Evolutionary conservation across 35 echinoderm and acorn worm species (phyloP).

Genomic region (Diadema setosum): DNA sequence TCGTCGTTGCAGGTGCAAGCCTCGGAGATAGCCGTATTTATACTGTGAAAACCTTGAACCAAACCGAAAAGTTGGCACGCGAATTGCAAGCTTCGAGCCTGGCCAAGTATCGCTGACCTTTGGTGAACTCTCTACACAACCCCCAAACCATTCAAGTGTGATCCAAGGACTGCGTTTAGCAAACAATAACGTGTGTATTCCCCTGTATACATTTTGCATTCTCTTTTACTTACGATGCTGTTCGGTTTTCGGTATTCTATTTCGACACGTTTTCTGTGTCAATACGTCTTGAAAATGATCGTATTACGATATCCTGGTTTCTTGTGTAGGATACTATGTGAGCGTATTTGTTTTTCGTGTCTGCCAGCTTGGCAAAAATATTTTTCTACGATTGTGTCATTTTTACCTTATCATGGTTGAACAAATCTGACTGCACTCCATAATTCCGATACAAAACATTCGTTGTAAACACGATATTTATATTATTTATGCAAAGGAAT

Average conservation of each 20-base stretch:
- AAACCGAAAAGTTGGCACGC: not conserved
- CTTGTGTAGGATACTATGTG: too few species aligned
- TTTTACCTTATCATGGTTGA: too few species aligned
- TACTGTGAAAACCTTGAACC: not conserved
- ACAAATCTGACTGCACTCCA: slow-evolving; percentile 18
- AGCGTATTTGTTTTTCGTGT: too few species aligned
- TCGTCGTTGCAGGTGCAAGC: not conserved
- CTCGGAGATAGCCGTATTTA: not conserved
- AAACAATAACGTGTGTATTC: not conserved
- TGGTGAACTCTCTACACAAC: not conserved
- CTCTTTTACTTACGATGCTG: too few species aligned
- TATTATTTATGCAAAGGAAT: slow-evolving; percentile 25
- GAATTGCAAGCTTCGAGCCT: not conserved
- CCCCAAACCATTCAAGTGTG: not conserved
- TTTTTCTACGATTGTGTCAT: not conserved
- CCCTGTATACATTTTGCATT: too few species aligned
- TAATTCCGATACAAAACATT: not conserved
- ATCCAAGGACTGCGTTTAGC: not conserved
- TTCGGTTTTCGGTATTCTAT: too few species aligned
- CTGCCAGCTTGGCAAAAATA: too few species aligned
- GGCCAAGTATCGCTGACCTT: not conserved
- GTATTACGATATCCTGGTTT: too few species aligned
- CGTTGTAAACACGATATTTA: slow-evolving; percentile 2
- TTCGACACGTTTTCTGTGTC: too few species aligned
- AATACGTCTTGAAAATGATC: too few species aligned